Evolutionary conservation across 2,797 vertebrate species (phyloP), one percentile per base, ranked within the genome.

Genomic region (Aythya fuligula): DNA sequence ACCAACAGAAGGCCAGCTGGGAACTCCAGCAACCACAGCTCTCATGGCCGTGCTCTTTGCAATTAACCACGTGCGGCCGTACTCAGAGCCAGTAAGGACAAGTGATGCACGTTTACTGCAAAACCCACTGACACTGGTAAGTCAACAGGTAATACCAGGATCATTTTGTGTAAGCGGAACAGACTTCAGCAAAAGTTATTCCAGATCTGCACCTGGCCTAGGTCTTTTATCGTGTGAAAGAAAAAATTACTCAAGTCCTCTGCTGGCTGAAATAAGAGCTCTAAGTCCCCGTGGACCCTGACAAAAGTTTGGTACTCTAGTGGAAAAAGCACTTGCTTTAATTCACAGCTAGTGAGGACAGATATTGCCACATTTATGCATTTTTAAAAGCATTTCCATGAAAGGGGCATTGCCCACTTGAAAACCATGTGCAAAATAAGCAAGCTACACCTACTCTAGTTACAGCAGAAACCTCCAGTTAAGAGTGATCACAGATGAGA

Each of bases 1-100:
- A 0, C 39, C 67, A 17, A 20, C n/a, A 65, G 38, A 64, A 89
- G 45, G 4, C 41, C 53, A 67, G 21, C 45, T 43, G 25, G 57
- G 36, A 76, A 81, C 51, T 16, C 36, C 45, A 61, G 43, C 32
- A 57, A 13, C 49, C 45, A 49, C 38, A 49, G 28, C 49, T 57
- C n/a, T 65, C n/a, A 13, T 13, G 32, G 25, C 28, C 24, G 5
- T 28, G 32, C 51, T 73, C 56, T 72, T 88, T 56, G 39, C 45
- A 65, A 45, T 9, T 19, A 12, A 36, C 32, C 38, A 66, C 1
- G 2, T n/a, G 19, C 3, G 16, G 22, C 24, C 77, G 34, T 9
- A 60, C 13, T 65, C 0, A 0, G 30, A 70, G 54, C 49, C 4
- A 22, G 6, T 45, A 41, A 53, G 6, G 16, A 27, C 56, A 67